Conservation (phyloP, 1,140 invertebrate genomes). For the Scaptomyza montana region DNA sequence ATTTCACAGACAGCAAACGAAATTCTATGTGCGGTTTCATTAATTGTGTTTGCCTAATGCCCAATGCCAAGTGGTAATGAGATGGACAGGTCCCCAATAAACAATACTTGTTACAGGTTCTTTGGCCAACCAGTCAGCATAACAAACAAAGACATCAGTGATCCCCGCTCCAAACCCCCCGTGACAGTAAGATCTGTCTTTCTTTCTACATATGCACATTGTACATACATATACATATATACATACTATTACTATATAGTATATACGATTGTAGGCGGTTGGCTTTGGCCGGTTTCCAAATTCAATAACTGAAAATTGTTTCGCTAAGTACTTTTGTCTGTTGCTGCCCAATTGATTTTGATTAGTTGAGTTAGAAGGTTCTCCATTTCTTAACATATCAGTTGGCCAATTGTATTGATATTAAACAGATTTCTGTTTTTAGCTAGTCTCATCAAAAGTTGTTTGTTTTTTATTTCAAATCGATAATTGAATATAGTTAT, state of each 20-base stretch:
- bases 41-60: slow-evolving; percentile 75
- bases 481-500: too few species aligned
- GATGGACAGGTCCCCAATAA: slow-evolving; percentile 40
- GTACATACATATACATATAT: background rate
- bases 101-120: slow-evolving; percentile 69
- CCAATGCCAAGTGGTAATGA: slow-evolving; percentile 62
- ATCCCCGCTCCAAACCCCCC: too few species aligned
- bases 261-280: slow-evolving; percentile 53
- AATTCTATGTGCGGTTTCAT: slow-evolving; percentile 75
- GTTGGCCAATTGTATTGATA: too few species aligned
- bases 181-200: background rate
- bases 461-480: too few species aligned
- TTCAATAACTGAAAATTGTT: slow-evolving; percentile 73
- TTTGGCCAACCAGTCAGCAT: slow-evolving; percentile 20
- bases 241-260: background rate
- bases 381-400: too few species aligned
- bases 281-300: slow-evolving; percentile 62
- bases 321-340: slow-evolving; percentile 56
- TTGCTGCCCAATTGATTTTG: slow-evolving; percentile 15
- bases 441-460: too few species aligned
- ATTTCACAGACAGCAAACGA: slow-evolving; percentile 65
- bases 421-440: too few species aligned
- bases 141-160: slow-evolving; percentile 45
- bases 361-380: too few species aligned
- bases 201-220: background rate